Base-by-base conservation (phyloP, 2,113 vertebrate genomes). In the Acrocephalus arundinaceus region DNA sequence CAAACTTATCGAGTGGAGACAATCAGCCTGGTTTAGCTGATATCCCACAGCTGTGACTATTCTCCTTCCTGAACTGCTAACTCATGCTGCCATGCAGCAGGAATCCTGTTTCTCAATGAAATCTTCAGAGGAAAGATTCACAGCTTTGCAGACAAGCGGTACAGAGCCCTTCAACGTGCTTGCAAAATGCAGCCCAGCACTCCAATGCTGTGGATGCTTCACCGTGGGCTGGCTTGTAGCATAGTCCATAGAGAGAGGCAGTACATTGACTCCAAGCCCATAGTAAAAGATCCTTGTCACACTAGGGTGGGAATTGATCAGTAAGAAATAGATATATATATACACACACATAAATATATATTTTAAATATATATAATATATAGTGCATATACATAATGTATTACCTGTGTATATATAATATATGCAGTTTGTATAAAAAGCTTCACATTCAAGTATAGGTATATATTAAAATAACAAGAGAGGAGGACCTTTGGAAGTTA, bases 321-420 rank as follows among this genome's bases (percentile, higher is more conserved):
- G 35, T 43, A 62, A 90, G 33, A 96, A 92, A 84, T 88, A 94
- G 83, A 90, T 92, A 90, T 82, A 87, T 82, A 87, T n/a, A 94
- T 10, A 90, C 24, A 90, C 73, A 58, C 52, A 82, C 22, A 88
- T n/a, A 85, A 58, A 80, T 48, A 81, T 55, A 79, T 92, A 80
- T 92, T 82, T 93, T 37, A 89, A 90, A 91, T 87, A 89, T 83
- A 89, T 84, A 79, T 61, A 35, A 76, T 62, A 95, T 82, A 94
- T 80, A 85, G 89, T 93, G 80, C 87, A 86, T 84, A 79, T 78
- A 96, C 74, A 96, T 87, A 76, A 45, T 57, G 41, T 80, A 76
- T 76, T 90, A 72, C 21, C 67, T 92, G 89, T 96, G 51, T 95
- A 73, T 94, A 91, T 94, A 96, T 91, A 94, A 75, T 51, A 83